Base-by-base conservation (phyloP, 2,797 vertebrate species). In the Bryconaethiops microstoma region DNA sequence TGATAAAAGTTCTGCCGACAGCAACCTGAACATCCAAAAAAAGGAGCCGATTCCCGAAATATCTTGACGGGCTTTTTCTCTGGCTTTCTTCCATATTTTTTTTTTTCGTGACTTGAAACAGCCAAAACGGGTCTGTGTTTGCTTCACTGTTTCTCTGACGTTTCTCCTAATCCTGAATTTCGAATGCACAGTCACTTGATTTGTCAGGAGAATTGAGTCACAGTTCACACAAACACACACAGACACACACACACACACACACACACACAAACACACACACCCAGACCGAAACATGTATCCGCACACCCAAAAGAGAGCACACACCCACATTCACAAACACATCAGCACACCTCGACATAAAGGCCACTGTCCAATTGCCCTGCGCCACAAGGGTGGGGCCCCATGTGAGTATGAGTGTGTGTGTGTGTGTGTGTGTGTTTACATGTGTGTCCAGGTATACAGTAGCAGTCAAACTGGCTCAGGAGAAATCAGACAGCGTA, bases 341-440 rank as follows among this genome's bases (percentile, higher is more conserved):
- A 42, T 6, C 13, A 60, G 42, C 14, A 74, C 79, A 69, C 70
- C 59, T 48, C 14, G 7, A 81, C 78, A 81, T 42, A 78, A 63
- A 82, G 64, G 42, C 76, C 42, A 81, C 76, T 82, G 73, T 17
- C 54, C 79, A n/a, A 73, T 75, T 80, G 74, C 80, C 74, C 78
- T 69, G 8, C 16, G n/a, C 29, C 35, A 12, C 65, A 42, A 68
- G 82, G 78, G 78, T 67, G 80, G 23, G 54, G 54, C 63, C 57
- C 54, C 35, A 7, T 69, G 72, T 42, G 50, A 71, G 57, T 69
- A 17, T 63, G 35, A 35, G 50, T 59, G 57, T 55, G 54, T 55
- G 19, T 71, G 57, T 59, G 48, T 59, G 21, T 67, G 42, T 71
- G 45, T 75, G 71, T 39, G 45, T 64, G 42, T 71, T n/a, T 71